Evolutionary conservation across 1,140 invertebrate genomes (phyloP), one percentile per base, ranked within the genome.

Genomic region (Panagrolaimus sp.): DNA sequence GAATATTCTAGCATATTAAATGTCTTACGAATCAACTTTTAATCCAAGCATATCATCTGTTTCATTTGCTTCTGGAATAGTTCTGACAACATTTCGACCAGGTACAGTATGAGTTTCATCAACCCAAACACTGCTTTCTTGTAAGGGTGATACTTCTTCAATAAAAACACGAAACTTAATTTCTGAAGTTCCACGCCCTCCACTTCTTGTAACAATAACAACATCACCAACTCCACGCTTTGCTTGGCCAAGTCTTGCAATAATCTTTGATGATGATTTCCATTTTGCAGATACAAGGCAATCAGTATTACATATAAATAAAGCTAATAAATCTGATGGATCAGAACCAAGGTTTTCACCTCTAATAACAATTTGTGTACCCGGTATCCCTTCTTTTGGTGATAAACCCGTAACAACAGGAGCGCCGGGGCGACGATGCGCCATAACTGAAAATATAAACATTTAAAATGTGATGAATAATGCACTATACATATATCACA

Each of bases 81-180:
- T 91, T 90, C 0, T 90, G 90, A 67, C 92, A 85, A 1, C 91
- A 89, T 74, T 92, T 85, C 53, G 90, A 87, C 67, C 80, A 25
- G 31, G 91, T 89, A 89, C 91, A 91, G 65, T 89, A 87, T 84
- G 83, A n/a, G 86, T 83, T 71, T 87, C 94, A 85, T 98, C 94
- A 0, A 98, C 91, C 96, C 96, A 98, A 31, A 61, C 92, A n/a
- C 93, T 92, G 78, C 92, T 94, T 83, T 98, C 96, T 84, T 97
- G 96, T 65, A 96, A 88, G 1, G 94, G 93, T 0, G 78, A 76
- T n/a, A 82, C 69, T 71, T 81, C 72, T 45, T 74, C 79, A 27
- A 79, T 79, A 67, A 81, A 77, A 11, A 82, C 91, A 84, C 91
- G 89, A 84, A 98, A 98, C 76, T 94, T 91, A 5, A 98, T 93